These are phyloP conservation scores for Peromyscus melanophrys DNA, from an alignment of 2,797 vertebrate genomes.

Conservation along the genomic window DNA sequence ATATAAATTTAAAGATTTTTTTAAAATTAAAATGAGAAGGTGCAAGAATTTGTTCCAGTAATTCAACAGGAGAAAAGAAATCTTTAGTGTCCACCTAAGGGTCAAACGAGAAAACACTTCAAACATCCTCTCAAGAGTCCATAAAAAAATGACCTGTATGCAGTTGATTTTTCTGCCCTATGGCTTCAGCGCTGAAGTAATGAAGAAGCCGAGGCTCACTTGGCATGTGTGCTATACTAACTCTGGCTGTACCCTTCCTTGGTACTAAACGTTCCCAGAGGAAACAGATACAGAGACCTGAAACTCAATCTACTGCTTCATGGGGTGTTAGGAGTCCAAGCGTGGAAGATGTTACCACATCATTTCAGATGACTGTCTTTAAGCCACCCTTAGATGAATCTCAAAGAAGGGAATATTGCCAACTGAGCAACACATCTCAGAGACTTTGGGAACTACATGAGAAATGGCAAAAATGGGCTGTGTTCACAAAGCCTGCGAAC, in stretches of 20 bases:
- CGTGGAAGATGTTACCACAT: not conserved
- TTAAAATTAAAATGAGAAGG: not conserved
- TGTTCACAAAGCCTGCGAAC: not conserved
- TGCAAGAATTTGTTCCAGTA: slow-evolving; percentile 27
- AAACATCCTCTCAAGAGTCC: not conserved
- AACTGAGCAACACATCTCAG: not conserved
- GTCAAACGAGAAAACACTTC: slow-evolving; percentile 16
- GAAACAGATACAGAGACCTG: not conserved
- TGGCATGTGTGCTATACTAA: not conserved
- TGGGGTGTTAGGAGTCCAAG: not conserved
- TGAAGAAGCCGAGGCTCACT: not conserved
- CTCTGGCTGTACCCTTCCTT: not conserved
- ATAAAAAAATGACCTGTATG: not conserved
- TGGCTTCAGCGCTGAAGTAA: not conserved
- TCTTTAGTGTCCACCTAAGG: not conserved
- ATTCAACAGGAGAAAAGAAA: slow-evolving; percentile 63
- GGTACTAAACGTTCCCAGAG: not conserved
- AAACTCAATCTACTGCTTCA: not conserved
- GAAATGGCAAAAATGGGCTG: not conserved
- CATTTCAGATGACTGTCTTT: not conserved
- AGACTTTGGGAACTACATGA: not conserved
- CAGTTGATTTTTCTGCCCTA: not conserved
- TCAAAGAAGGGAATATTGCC: slow-evolving; percentile 1
- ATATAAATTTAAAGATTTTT: not conserved
- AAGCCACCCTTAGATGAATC: not conserved